These are phyloP conservation scores for Arctocebus calabarensis DNA, from an alignment of 2,797 vertebrate genomes.

Conservation along the genomic window DNA sequence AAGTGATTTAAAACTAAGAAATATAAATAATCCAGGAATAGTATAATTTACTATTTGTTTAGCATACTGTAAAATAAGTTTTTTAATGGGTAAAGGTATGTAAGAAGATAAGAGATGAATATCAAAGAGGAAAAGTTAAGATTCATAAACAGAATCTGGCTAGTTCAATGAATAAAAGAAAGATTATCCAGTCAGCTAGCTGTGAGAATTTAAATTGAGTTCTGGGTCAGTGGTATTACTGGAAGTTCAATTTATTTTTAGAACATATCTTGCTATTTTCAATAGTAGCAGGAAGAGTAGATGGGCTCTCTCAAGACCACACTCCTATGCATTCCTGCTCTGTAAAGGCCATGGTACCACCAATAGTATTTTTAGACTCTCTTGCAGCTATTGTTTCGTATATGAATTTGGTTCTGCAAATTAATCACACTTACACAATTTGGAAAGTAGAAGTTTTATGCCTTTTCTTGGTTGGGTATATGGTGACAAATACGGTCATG, in stretches of 20 bases:
- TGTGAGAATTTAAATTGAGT: constrained; percentile 6
- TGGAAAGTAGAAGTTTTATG: neutral
- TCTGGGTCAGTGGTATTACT: neutral
- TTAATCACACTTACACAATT: neutral
- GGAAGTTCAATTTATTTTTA: neutral
- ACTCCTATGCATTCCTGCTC: neutral
- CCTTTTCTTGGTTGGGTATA: neutral
- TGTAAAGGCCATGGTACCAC: neutral
- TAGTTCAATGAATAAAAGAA: neutral
- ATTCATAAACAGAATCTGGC: neutral
- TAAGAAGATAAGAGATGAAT: neutral
- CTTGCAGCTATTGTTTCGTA: neutral
- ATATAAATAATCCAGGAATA: neutral
- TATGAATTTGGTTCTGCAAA: neutral
- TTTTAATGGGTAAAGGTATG: neutral
- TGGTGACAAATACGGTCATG: neutral
- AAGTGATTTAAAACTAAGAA: neutral
- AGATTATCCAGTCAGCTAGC: neutral
- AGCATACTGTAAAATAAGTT: constrained; percentile 3
- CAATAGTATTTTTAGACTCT: neutral
- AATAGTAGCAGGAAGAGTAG: neutral
- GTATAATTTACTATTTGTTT: neutral
- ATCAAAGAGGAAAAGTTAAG: neutral
- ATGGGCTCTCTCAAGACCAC: neutral
- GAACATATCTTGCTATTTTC: neutral